Percentiles rank a stretch among this genome's conserved stretches.
Evolutionary conservation across 2,797 vertebrate species (phyloP).

Genomic region (Ctenopoma kingsleyae): DNA sequence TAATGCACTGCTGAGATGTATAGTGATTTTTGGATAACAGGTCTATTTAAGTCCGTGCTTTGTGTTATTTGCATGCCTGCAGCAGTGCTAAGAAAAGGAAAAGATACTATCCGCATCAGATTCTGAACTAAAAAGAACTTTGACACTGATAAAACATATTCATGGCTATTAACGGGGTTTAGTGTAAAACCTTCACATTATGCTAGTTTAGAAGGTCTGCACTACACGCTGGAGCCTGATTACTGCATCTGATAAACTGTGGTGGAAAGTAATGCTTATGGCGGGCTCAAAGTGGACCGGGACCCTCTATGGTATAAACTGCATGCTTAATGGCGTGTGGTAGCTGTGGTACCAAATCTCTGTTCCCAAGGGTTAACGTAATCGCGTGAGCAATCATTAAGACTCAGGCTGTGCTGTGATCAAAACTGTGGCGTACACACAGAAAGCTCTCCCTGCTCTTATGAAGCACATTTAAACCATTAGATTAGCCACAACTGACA

Average conservation of each 20-base stretch:
- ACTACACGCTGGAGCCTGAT: conserved; percentile 48
- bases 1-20: conserved; percentile 17
- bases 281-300: conserved; percentile 43
- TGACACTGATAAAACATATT: conserved; percentile 34
- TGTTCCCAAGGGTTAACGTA: conserved; percentile 54
- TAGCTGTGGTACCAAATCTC: conserved; percentile 47
- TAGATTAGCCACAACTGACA: conserved; percentile 71
- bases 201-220: conserved; percentile 32
- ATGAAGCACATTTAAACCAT: conserved; percentile 71
- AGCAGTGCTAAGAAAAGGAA: conserved; percentile 40
- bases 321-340: conserved; percentile 64
- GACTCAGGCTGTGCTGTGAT: conserved; percentile 55
- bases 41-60: conserved; percentile 22
- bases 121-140: conserved; percentile 19
- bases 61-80: conserved; percentile 47
- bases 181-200: conserved; percentile 34
- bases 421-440: conserved; percentile 54
- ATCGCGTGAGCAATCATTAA: conserved; percentile 57
- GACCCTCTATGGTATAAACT: conserved; percentile 45
- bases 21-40: conserved; percentile 21
- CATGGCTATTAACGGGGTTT: conserved; percentile 24
- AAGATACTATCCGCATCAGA: conserved; percentile 44
- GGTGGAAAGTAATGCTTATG: conserved; percentile 56
- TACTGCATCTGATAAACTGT: conserved; percentile 46
- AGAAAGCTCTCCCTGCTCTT: conserved; percentile 46